phyloP scores from a whole-genome alignment of 2,888 invertebrate species.

The Lasioglossum calceatum region DNA sequence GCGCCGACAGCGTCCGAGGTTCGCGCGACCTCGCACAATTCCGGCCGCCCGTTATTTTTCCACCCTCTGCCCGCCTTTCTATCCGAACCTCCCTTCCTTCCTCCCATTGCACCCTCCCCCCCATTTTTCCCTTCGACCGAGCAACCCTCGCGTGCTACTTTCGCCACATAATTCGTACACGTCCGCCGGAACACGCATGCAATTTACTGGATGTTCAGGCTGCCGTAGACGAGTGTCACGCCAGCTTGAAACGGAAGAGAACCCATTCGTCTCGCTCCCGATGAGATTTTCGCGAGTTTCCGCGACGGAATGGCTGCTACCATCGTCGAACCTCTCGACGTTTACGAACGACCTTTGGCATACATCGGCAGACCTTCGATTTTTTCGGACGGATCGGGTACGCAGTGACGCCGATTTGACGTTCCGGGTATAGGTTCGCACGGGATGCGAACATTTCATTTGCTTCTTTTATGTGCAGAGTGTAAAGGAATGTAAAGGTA shows the following conservation, averaged over 20 bases:
- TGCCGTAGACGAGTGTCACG: slow-evolving; percentile 18
- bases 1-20: not conserved
- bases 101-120: no score
- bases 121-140: slow-evolving; percentile 22
- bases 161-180: slow-evolving; percentile 44
- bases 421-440: not conserved
- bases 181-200: slow-evolving; percentile 40
- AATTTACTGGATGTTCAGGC: slow-evolving; percentile 49
- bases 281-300: slow-evolving; percentile 16
- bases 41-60: slow-evolving; percentile 24
- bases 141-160: not conserved
- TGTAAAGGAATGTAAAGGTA: no score
- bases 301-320: not conserved
- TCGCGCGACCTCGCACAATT: slow-evolving; percentile 10
- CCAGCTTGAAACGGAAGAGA: slow-evolving; percentile 30
- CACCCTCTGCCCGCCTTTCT: not conserved
- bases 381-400: not conserved
- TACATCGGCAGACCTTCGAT: not conserved
- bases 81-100: not conserved
- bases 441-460: not conserved
- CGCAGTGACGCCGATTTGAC: not conserved
- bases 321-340: not conserved
- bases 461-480: not conserved
- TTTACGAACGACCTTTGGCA: not conserved
- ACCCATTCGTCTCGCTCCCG: slow-evolving; percentile 41